Base-by-base conservation (phyloP, 2,113 vertebrate genomes). In the Bungarus multicinctus region DNA sequence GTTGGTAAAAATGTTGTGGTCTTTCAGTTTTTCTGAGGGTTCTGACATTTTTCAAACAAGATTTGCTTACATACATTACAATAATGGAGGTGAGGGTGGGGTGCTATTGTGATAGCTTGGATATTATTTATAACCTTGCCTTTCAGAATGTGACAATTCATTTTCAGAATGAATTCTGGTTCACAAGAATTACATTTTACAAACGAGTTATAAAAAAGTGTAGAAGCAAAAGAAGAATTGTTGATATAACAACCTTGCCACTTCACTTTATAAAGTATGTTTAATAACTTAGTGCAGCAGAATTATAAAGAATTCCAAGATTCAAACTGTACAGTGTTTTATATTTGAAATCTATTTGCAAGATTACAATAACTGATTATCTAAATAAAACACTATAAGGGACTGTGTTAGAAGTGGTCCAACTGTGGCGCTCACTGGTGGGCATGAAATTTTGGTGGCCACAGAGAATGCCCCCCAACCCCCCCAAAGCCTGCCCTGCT, bases 61-160 rank as follows among this genome's bases (percentile, higher is more conserved):
- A 39, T 39, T 39, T 74, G n/a, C n/a, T 74, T 34, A 39, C 6
- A 7, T 39, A 74, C 16, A 34, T 39, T 74, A 39, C 2, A 2
- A 39, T 74, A 74, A 74, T 39, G n/a, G 16, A 39, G n/a, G 92
- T 92, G 43, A 86, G 22, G 20, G 43, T 85, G 85, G 43, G 5
- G 16, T 74, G 16, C 2, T 74, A 0, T 2, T 91, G 27, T 47
- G 89, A 90, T 89, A 90, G 57, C 52, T 58, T 57, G 92, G 94
- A 92, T 92, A 94, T 43, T 92, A 60, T 55, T 45, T 91, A 57
- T 85, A 90, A 95, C 54, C 43, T 45, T 85, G 86, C 14, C 4
- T 94, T 94, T 95, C 69, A 92, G 0, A 2, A 16, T 8, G 94
- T 94, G 81, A 86, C 53, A 52, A 53, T 52, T 94, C 50, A 54